Percentiles rank a stretch among this genome's conserved stretches.
Conservation (phyloP, 2,888 invertebrate genomes). For the Buathra laborator region DNA sequence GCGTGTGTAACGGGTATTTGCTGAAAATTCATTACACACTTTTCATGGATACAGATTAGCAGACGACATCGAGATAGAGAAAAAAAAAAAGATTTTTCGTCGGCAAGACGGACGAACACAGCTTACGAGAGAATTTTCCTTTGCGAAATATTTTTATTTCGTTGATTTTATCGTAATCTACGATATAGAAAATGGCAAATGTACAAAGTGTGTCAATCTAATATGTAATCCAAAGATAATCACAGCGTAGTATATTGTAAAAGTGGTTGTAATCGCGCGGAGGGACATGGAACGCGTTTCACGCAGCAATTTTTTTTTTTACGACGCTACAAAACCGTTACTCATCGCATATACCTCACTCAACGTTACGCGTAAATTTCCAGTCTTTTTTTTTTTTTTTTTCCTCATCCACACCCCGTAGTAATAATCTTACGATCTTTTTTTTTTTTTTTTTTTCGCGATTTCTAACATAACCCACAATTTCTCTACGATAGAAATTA, state of each 20-base stretch:
- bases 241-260: conserved; percentile 6
- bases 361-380: background rate
- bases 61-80: conserved; percentile 55
- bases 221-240: conserved; percentile 13
- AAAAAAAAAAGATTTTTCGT: conserved; percentile 18
- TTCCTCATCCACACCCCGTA: background rate
- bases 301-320: background rate
- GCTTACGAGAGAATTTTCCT: conserved; percentile 4
- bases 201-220: background rate
- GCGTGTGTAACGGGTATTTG: conserved; percentile 33
- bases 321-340: background rate
- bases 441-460: background rate
- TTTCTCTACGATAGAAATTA: too few species aligned
- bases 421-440: too few species aligned
- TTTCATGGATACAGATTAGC: conserved; percentile 59
- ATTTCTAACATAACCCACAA: too few species aligned
- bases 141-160: background rate
- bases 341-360: background rate
- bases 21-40: conserved; percentile 59
- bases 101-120: conserved; percentile 27
- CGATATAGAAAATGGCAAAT: conserved; percentile 4
- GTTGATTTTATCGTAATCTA: background rate
- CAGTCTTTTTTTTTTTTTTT: background rate
- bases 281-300: background rate
- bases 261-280: background rate